Conservation (phyloP, 2,888 invertebrate species). For the Lymantria monacha region DNA sequence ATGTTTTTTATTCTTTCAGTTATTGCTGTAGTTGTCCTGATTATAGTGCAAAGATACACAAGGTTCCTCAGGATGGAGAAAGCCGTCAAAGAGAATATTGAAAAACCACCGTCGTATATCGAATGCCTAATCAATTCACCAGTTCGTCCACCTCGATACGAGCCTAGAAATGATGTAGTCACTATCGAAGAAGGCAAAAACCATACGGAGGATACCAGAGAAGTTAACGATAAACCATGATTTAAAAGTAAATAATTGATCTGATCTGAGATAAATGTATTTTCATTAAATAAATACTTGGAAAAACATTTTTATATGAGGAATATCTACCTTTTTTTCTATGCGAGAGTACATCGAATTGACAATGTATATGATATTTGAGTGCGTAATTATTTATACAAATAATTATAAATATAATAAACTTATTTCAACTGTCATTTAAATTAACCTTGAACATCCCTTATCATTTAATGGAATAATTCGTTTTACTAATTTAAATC, state of each 20-base stretch:
- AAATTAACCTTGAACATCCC: too few relatives aligned
- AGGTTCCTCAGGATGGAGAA: conserved; percentile 42
- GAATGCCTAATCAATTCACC: conserved; percentile 51
- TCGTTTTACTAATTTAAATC: too few relatives aligned
- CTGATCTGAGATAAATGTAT: neutral
- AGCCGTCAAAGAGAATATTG: conserved; percentile 27
- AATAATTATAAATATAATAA: too few relatives aligned
- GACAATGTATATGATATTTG: too few relatives aligned
- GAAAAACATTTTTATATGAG: too few relatives aligned
- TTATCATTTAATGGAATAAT: too few relatives aligned
- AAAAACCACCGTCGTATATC: conserved; percentile 61
- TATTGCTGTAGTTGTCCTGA: conserved; percentile 42
- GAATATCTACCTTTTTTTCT: too few relatives aligned
- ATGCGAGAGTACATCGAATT: too few relatives aligned
- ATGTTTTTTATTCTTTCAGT: conserved; percentile 31
- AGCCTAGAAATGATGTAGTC: conserved; percentile 27
- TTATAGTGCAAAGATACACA: conserved; percentile 50
- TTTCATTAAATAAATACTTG: too few relatives aligned
- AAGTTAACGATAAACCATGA: conserved; percentile 20
- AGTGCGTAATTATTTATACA: too few relatives aligned
- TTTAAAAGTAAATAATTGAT: conserved; percentile 5
- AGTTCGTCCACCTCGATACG: conserved; percentile 17
- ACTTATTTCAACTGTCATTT: too few relatives aligned
- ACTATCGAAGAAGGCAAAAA: conserved; percentile 34
- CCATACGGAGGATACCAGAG: conserved; percentile 7